Evolutionary conservation across 2,888 invertebrate genomes (phyloP).

Genomic region (Bruchidius siliquastri): DNA sequence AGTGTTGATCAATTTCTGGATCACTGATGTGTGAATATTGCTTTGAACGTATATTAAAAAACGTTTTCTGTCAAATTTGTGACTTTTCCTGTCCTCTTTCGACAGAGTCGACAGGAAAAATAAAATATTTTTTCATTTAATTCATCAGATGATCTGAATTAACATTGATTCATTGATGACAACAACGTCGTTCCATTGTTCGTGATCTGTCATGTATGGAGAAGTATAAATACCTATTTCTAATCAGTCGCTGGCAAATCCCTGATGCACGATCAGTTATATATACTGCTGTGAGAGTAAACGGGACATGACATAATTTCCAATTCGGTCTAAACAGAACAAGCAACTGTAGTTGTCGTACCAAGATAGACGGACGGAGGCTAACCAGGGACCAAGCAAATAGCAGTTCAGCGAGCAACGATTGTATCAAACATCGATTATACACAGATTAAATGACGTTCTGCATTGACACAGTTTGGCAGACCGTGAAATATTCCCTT

Average conservation of each 20-base stretch:
- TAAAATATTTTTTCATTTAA: too few relatives aligned
- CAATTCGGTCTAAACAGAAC: not conserved
- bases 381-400: not conserved
- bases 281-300: not conserved
- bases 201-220: not conserved
- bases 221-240: not conserved
- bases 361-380: not conserved
- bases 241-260: not conserved
- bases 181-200: not conserved
- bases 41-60: too few relatives aligned
- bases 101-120: too few relatives aligned
- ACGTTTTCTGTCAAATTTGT: too few relatives aligned
- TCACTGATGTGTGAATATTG: too few relatives aligned
- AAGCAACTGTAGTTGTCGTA: not conserved
- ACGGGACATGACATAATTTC: not conserved
- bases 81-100: too few relatives aligned
- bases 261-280: not conserved
- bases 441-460: conserved; percentile 38
- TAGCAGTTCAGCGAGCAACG: not conserved
- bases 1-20: too few relatives aligned
- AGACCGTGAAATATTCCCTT: conserved; percentile 39
- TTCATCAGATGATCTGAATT: too few relatives aligned
- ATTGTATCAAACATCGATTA: conserved; percentile 22
- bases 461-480: conserved; percentile 33
- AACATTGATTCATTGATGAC: not conserved